Percentiles rank a stretch among this genome's conserved stretches.
Conservation (phyloP, 1,140 invertebrate species). For the Cecropterus lyciades region DNA sequence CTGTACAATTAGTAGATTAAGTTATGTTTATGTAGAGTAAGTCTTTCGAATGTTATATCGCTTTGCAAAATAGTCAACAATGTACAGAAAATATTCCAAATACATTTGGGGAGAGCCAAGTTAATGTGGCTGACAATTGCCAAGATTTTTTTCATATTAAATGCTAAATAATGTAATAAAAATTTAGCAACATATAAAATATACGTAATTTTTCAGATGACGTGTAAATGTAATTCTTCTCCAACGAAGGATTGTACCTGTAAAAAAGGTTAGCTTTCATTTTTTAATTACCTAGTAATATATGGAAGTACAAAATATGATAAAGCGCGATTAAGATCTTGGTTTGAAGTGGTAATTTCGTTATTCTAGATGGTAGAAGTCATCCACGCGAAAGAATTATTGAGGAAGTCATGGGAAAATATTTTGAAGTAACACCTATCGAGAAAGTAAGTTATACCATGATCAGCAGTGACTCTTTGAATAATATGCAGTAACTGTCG, state of each 20-base stretch:
- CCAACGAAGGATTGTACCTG: conserved; percentile 47
- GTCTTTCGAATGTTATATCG: no score
- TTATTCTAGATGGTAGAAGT: conserved; percentile 63
- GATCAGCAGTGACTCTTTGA: conserved; percentile 48
- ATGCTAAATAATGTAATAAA: no score
- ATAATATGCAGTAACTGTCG: conserved; percentile 23
- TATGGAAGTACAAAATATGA: conserved; percentile 67
- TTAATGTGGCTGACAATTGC: no score
- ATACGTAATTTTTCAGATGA: no score
- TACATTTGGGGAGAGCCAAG: no score
- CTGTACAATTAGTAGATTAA: no score
- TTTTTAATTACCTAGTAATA: conserved; percentile 8
- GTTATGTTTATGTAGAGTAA: no score
- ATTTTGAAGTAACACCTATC: conserved; percentile 55
- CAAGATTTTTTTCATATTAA: no score
- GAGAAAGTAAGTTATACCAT: conserved; percentile 64
- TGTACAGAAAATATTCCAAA: no score
- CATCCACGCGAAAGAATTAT: conserved; percentile 61
- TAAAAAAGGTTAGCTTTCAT: conserved; percentile 53
- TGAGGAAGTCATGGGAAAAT: conserved; percentile 69
- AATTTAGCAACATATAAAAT: no score
- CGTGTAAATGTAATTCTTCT: conserved; percentile 43
- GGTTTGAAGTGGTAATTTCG: conserved; percentile 38
- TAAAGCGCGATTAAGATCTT: not conserved
- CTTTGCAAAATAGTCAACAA: no score